Evolutionary conservation across 2,888 invertebrate species (phyloP), one percentile per base, ranked within the genome.

Genomic region (Ormyrus rosae): DNA sequence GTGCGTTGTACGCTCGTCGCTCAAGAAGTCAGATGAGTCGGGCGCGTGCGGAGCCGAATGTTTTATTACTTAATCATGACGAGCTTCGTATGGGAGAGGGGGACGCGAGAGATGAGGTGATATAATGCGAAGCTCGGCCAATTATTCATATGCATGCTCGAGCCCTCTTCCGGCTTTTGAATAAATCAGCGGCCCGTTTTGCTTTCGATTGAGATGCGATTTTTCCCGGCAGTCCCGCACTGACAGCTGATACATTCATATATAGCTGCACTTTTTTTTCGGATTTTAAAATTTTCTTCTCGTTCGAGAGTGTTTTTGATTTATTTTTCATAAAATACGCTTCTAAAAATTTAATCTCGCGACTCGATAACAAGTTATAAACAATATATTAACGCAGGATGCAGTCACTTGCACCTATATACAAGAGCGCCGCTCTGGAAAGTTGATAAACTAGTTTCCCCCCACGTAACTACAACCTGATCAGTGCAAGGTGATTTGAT

Each of bases 21-120:
- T 82, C 65, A 85, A 88, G 87, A 78, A 88, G 82, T 80, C 89
- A 86, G 85, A 85, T 83, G 85, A 81, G 84, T 19, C 67, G 2
- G n/a, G 74, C 56, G 83, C 82, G 84, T 76, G 83, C 64, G 86
- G 86, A 85, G 82, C 85, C 88, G 87, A 90, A 89, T 90, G 89
- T 90, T 90, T 90, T 90, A 90, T 90, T 90, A 89, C 90, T 90
- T 89, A 90, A 90, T 90, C 90, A 89, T 88, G 88, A 89, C 86
- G 88, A 87, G 53, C 70, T 58, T 34, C 34, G 46, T 9, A 60
- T 50, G 58, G 69, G 45, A 64, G 73, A 55, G 46, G 9, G 60
- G 70, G 80, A 82, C 71, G 68, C 56, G 11, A 78, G 50, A 50
- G 50, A 58, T 55, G 60, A 48, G 58, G 68, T 34, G 7, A n/a